phyloP scores from a whole-genome alignment of 1,140 invertebrate species.

The Leptopilina clavipes region DNA sequence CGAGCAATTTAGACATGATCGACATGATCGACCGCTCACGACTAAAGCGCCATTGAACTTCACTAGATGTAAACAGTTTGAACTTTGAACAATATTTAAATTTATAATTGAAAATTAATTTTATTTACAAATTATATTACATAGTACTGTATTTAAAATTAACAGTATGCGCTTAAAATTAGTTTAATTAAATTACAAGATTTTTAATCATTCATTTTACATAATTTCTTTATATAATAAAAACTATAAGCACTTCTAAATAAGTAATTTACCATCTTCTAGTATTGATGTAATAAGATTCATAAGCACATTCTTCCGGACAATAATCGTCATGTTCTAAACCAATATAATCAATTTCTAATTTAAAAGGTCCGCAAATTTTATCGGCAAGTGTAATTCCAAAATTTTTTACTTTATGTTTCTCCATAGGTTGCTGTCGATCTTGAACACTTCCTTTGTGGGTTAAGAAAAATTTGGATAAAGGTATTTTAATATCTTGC shows the following conservation, averaged over 20 bases:
- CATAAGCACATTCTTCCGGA: constrained; percentile 91
- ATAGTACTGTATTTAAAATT: too few species aligned
- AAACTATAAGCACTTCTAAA: too few species aligned
- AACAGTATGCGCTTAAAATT: too few species aligned
- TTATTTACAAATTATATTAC: too few species aligned
- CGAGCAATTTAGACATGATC: too few species aligned
- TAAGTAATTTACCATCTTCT: not conserved
- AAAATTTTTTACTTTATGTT: constrained; percentile 80
- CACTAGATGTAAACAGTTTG: too few species aligned
- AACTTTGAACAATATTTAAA: too few species aligned
- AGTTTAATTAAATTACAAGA: too few species aligned
- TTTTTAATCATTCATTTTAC: too few species aligned
- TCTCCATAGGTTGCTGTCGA: constrained; percentile 79
- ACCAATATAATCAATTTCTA: constrained; percentile 97
- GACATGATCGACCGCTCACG: too few species aligned
- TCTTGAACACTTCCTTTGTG: constrained; percentile 93
- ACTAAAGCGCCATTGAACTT: too few species aligned
- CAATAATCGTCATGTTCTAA: constrained; percentile 85
- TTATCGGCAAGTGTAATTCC: constrained; percentile 89
- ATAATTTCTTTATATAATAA: not conserved
- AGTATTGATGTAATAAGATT: constrained; percentile 78
- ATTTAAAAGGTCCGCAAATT: constrained; percentile 86
- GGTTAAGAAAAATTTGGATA: constrained; percentile 92
- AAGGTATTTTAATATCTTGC: constrained; percentile 95
- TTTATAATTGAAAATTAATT: too few species aligned